A percentile compares a stretch with the other conserved stretches of the same genome.
phyloP scores from a whole-genome alignment of 2,113 vertebrate genomes.

The Dasyurus viverrinus region DNA sequence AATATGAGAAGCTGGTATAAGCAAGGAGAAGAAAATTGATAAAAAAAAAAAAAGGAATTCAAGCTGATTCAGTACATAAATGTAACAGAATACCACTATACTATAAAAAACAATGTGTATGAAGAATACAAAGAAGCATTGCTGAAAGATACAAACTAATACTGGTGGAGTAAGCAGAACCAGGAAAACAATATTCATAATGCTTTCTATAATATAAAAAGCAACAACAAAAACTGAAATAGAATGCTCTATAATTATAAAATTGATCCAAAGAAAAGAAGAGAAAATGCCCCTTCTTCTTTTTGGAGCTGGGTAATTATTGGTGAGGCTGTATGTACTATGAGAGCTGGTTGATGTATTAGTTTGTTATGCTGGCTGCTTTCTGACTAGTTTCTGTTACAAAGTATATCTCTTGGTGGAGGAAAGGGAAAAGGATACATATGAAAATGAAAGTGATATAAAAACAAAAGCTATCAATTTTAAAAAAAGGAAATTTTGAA shows the following conservation, averaged over 20 bases:
- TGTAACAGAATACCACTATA: neutral
- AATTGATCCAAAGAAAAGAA: neutral
- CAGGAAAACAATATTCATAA: neutral
- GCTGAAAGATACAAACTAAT: neutral
- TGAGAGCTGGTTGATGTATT: neutral
- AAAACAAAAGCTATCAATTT: neutral
- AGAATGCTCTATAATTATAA: neutral
- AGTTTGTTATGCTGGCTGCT: neutral
- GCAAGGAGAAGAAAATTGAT: neutral
- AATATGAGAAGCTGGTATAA: neutral
- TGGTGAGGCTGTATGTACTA: neutral
- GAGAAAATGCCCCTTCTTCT: neutral
- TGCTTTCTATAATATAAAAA: neutral
- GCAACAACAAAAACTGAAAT: neutral
- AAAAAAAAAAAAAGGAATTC: neutral
- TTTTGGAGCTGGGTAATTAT: neutral
- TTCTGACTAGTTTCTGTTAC: neutral
- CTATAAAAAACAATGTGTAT: neutral
- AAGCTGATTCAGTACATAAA: neutral
- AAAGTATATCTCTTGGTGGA: neutral
- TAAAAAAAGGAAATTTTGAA: neutral
- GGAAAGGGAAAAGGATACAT: neutral
- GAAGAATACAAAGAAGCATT: neutral
- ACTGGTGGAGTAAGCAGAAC: neutral
- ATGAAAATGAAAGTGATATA: neutral